These are phyloP conservation scores for Dipodomys merriami DNA, from an alignment of 2,113 vertebrate species.

Conservation along the genomic window DNA sequence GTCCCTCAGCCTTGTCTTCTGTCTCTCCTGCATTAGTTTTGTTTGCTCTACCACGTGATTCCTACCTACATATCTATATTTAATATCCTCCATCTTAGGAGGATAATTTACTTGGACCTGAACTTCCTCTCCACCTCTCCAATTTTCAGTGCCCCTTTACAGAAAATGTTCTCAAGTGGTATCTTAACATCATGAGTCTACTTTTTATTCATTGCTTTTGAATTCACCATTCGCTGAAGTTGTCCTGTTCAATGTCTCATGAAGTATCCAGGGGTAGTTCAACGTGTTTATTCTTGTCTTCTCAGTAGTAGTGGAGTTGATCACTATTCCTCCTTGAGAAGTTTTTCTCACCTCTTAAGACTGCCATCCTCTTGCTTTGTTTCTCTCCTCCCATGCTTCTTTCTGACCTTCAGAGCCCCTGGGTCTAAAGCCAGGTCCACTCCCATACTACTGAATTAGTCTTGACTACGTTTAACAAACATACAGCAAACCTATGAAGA, in stretches of 20 bases:
- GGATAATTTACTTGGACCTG: neutral
- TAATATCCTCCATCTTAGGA: neutral
- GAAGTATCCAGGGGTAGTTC: neutral
- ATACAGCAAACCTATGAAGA: neutral
- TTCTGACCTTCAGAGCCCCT: neutral
- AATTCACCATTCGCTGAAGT: neutral
- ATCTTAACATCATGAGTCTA: neutral
- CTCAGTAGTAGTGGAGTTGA: neutral
- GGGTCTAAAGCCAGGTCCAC: neutral
- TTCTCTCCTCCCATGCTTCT: neutral
- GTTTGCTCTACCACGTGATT: no score
- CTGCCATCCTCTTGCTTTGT: no score
- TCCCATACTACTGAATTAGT: neutral
- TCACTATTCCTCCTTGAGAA: neutral
- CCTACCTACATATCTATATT: neutral
- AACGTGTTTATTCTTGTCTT: neutral
- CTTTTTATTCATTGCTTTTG: neutral
- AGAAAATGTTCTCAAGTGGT: neutral
- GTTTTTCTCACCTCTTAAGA: neutral
- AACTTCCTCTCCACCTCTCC: neutral
- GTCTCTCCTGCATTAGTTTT: neutral
- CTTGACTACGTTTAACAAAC: neutral
- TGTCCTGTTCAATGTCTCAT: neutral
- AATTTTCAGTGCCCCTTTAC: neutral
- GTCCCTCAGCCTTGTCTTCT: neutral